phyloP scores from a whole-genome alignment of 2,888 invertebrate species.

The Drosophila testacea region DNA sequence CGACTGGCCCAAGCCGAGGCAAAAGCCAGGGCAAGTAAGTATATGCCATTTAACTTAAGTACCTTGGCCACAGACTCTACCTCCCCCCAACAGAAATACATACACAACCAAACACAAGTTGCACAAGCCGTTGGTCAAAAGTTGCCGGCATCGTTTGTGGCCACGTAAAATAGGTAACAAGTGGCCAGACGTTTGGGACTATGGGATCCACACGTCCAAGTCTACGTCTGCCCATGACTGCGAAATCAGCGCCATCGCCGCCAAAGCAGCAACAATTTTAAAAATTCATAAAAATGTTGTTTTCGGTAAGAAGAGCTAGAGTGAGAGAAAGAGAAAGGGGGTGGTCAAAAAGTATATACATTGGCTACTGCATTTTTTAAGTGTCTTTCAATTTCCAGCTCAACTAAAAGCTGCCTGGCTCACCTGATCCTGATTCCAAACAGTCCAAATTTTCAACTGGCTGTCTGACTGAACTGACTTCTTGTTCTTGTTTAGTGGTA shows the following conservation, averaged over 20 bases:
- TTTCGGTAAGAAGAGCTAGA: not conserved
- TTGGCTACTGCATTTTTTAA: slow-evolving; percentile 73
- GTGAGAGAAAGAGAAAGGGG: not conserved
- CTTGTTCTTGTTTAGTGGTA: slow-evolving; percentile 60
- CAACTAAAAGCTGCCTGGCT: slow-evolving; percentile 30
- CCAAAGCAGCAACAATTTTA: slow-evolving; percentile 77
- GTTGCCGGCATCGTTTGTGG: slow-evolving; percentile 52
- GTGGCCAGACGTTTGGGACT: slow-evolving; percentile 69
- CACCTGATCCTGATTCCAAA: slow-evolving; percentile 32
- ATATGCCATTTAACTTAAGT: slow-evolving; percentile 81
- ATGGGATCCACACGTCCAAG: slow-evolving; percentile 49
- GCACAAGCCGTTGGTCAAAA: slow-evolving; percentile 15
- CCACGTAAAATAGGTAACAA: slow-evolving; percentile 79
- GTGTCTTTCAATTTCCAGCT: slow-evolving; percentile 69
- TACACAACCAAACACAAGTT: slow-evolving; percentile 24
- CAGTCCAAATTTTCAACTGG: not conserved
- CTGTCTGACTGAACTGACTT: slow-evolving; percentile 32
- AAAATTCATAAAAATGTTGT: slow-evolving; percentile 80
- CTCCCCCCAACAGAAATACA: slow-evolving; percentile 10
- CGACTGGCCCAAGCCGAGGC: slow-evolving; percentile 50
- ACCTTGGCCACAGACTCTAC: slow-evolving; percentile 52
- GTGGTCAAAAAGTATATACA: slow-evolving; percentile 36
- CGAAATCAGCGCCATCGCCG: slow-evolving; percentile 72
- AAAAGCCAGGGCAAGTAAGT: slow-evolving; percentile 55
- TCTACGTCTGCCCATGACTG: slow-evolving; percentile 67